phyloP scores from a whole-genome alignment of 2,888 invertebrate species.

The Aquatica leii region DNA sequence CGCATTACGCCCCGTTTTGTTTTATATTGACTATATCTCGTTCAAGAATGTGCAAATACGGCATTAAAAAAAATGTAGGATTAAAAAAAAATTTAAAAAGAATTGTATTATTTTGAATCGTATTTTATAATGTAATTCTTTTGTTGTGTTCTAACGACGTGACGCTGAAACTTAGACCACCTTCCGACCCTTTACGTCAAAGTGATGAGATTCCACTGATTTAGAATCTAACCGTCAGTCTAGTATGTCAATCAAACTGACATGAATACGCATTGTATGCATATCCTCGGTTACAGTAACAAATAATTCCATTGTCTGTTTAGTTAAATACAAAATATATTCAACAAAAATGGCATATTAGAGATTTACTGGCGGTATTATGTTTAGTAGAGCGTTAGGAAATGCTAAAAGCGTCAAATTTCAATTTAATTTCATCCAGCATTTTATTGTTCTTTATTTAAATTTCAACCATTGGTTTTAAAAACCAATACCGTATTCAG shows the following conservation, averaged over 20 bases:
- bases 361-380: slow-evolving; percentile 2
- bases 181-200: slow-evolving; percentile 23
- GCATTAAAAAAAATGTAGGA: slow-evolving; percentile 14
- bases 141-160: not conserved
- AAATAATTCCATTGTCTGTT: slow-evolving; percentile 43
- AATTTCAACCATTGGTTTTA: too few species aligned
- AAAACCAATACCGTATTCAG: too few species aligned
- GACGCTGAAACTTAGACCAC: slow-evolving; percentile 4
- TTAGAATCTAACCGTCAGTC: slow-evolving; percentile 40
- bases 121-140: slow-evolving; percentile 15
- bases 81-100: slow-evolving; percentile 35
- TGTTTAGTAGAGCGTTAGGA: not conserved
- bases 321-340: slow-evolving; percentile 28
- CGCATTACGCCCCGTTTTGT: slow-evolving; percentile 37
- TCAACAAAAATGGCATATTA: slow-evolving; percentile 28
- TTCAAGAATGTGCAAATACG: too few species aligned
- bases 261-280: slow-evolving; percentile 45
- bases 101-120: slow-evolving; percentile 22
- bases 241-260: slow-evolving; percentile 43
- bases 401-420: too few species aligned
- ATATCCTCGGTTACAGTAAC: slow-evolving; percentile 43
- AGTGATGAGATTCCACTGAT: slow-evolving; percentile 34
- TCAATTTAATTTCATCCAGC: too few species aligned
- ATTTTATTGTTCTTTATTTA: too few species aligned
- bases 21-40: slow-evolving; percentile 28